Conservation (phyloP, 1,140 invertebrate species). For the Lepidurus couesii region DNA sequence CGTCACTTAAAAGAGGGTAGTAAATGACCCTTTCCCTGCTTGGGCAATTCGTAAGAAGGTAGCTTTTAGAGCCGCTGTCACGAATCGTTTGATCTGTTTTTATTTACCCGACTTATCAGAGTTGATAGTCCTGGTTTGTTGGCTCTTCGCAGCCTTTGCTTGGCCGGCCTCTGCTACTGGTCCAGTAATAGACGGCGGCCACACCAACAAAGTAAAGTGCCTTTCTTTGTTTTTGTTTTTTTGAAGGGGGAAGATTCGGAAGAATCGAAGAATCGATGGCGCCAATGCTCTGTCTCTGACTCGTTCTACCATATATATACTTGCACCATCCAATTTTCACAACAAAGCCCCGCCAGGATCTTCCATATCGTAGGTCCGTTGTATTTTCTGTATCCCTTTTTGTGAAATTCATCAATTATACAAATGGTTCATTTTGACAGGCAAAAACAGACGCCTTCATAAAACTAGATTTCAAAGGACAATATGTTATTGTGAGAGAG, state of each 20-base stretch:
- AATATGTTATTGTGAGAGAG: background rate
- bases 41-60: background rate
- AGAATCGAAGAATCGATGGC: conserved; percentile 12
- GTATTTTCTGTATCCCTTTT: conserved; percentile 3
- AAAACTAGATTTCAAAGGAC: background rate
- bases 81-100: conserved; percentile 14
- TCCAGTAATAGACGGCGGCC: background rate
- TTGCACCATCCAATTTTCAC: background rate
- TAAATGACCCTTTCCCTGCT: background rate
- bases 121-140: conserved; percentile 9
- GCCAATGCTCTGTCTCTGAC: background rate
- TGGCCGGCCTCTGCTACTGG: background rate
- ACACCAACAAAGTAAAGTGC: conserved; percentile 2
- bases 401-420: conserved; percentile 22
- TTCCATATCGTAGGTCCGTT: background rate
- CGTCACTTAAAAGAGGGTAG: background rate
- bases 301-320: background rate
- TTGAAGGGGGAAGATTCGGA: background rate
- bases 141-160: background rate
- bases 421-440: conserved; percentile 20
- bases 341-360: background rate
- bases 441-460: conserved; percentile 6
- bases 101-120: conserved; percentile 6
- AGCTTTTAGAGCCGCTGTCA: conserved; percentile 5
- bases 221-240: background rate